phyloP scores from a whole-genome alignment of 2,888 invertebrate genomes.

The Yponomeuta cagnagella region DNA sequence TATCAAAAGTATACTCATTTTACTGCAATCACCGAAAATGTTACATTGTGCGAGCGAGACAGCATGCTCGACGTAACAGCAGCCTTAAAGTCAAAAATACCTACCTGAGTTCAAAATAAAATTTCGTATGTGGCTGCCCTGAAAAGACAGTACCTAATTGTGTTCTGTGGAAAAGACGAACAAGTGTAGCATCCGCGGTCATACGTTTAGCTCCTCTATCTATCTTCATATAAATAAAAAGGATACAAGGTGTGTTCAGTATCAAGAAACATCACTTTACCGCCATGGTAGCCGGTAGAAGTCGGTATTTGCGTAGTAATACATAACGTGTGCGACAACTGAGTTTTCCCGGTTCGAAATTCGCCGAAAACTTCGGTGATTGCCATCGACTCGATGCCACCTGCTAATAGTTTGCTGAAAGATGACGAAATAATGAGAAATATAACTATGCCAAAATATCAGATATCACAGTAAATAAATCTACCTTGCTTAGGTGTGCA shows the following conservation, averaged over 20 bases:
- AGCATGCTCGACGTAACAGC: too few species aligned
- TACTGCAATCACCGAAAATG: too few species aligned
- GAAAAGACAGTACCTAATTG: too few species aligned
- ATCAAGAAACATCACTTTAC: slow-evolving; percentile 88
- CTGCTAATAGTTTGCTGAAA: slow-evolving; percentile 82
- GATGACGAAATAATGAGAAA: background rate
- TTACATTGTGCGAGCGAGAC: too few species aligned
- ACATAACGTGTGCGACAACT: slow-evolving; percentile 86
- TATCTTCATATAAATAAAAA: slow-evolving; percentile 37
- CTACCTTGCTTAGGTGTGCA: background rate
- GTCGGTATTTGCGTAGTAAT: slow-evolving; percentile 86
- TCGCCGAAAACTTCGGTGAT: slow-evolving; percentile 91
- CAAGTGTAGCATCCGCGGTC: background rate
- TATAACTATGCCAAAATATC: too few species aligned
- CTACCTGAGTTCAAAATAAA: too few species aligned
- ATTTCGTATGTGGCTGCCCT: background rate
- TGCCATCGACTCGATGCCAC: slow-evolving; percentile 89
- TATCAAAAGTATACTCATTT: too few species aligned
- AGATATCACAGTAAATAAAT: too few species aligned
- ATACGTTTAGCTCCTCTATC: background rate
- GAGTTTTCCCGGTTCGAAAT: slow-evolving; percentile 88
- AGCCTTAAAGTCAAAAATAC: too few species aligned
- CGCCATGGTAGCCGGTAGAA: slow-evolving; percentile 80
- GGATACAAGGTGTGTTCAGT: slow-evolving; percentile 91
- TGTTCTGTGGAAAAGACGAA: too few species aligned